Conservation (phyloP, 2,797 vertebrate species). For the Enteromius trimaculatus region DNA sequence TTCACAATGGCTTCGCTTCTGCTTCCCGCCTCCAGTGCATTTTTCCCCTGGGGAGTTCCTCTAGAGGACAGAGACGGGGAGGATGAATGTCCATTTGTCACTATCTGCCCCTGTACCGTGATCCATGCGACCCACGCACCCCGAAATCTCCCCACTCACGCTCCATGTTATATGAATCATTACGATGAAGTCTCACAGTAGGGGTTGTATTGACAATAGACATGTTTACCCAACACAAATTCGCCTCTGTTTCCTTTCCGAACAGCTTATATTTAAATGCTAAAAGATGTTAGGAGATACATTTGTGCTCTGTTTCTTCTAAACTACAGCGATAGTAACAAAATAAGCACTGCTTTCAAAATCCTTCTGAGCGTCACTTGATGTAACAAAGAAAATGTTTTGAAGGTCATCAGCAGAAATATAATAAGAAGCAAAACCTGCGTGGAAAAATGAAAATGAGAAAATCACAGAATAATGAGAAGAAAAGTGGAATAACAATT, state of each 20-base stretch:
- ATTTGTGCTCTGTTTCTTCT: neutral
- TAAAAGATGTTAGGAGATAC: neutral
- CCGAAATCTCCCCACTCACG: slow-evolving; percentile 38
- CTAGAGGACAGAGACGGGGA: slow-evolving; percentile 57
- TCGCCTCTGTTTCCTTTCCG: neutral
- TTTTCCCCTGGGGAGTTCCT: slow-evolving; percentile 81
- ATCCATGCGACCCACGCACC: slow-evolving; percentile 20
- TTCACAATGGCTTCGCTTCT: slow-evolving; percentile 98
- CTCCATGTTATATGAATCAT: neutral
- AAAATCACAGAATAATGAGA: slow-evolving; percentile 44
- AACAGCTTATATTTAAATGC: slow-evolving; percentile 10
- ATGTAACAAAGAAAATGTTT: neutral
- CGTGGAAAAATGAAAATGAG: slow-evolving; percentile 23
- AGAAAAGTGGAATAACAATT: slow-evolving; percentile 54
- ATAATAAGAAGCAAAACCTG: slow-evolving; percentile 24
- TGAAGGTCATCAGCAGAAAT: slow-evolving; percentile 14
- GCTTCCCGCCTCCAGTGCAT: slow-evolving; percentile 92
- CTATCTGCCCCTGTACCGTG: slow-evolving; percentile 34
- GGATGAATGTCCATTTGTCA: slow-evolving; percentile 63
- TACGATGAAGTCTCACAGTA: slow-evolving; percentile 10
- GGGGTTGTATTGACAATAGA: neutral
- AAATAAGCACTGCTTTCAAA: neutral
- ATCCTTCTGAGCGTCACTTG: neutral
- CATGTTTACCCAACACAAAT: neutral
- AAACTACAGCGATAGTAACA: neutral